A percentile compares a stretch with the other conserved stretches of the same genome.
phyloP scores from a whole-genome alignment of 2,888 invertebrate species.

The Crepidodera aurea region DNA sequence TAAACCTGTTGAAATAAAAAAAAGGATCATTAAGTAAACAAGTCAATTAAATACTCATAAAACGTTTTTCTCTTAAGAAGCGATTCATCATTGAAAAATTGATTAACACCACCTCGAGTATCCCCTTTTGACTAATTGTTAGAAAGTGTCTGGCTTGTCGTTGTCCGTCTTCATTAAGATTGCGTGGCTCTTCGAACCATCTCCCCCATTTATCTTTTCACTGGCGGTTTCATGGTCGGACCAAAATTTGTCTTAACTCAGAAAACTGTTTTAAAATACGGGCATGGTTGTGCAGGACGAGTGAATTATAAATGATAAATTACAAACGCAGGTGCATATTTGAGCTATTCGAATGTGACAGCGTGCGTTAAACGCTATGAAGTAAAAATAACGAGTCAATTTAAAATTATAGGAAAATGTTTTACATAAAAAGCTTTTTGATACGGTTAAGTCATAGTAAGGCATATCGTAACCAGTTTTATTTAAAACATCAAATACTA shows the following conservation, averaged over 20 bases:
- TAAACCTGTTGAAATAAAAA: no score
- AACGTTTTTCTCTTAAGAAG: constrained; percentile 8
- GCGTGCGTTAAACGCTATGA: neutral
- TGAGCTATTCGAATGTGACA: neutral
- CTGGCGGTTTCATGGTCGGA: neutral
- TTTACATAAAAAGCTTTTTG: no score
- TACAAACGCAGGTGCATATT: constrained; percentile 3
- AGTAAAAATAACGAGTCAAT: no score
- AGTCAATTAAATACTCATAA: no score
- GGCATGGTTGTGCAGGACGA: no score
- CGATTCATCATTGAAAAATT: constrained; percentile 28
- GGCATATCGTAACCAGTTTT: no score
- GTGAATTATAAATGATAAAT: constrained; percentile 1
- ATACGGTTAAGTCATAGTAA: no score
- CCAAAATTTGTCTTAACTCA: neutral
- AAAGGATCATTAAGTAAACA: no score
- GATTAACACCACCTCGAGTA: constrained; percentile 25
- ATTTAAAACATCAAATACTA: no score
- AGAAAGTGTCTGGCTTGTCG: constrained; percentile 36
- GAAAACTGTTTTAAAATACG: neutral
- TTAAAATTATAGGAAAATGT: no score
- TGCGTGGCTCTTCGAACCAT: constrained; percentile 17
- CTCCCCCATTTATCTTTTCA: constrained; percentile 18
- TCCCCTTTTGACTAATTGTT: constrained; percentile 33
- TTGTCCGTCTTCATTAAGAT: constrained; percentile 37